These are phyloP conservation scores for Achlya flavicornis DNA, from an alignment of 2,888 invertebrate genomes.

Conservation along the genomic window DNA sequence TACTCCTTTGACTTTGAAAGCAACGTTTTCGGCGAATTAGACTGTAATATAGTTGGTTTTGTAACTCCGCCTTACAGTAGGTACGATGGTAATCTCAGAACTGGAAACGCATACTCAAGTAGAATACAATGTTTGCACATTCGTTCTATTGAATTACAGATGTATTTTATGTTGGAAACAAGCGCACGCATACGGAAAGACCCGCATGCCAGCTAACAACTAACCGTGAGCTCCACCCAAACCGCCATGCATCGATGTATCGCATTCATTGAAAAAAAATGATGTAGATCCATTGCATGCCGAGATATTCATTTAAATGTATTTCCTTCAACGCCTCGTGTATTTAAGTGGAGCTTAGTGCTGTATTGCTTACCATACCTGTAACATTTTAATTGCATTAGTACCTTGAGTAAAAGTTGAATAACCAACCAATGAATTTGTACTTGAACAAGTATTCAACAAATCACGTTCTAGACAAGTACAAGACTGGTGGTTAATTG, in stretches of 20 bases:
- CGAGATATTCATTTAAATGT: conserved; percentile 42
- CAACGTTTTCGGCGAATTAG: conserved; percentile 26
- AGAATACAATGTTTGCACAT: conserved; percentile 15
- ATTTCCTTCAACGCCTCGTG: conserved; percentile 37
- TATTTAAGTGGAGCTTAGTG: conserved; percentile 9
- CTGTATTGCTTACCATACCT: not conserved
- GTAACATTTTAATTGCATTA: not conserved
- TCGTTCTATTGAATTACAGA: conserved; percentile 39
- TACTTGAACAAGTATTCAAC: not conserved
- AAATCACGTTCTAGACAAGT: not conserved
- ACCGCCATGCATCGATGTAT: conserved; percentile 26
- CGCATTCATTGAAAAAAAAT: conserved; percentile 31
- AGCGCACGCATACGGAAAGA: conserved; percentile 63
- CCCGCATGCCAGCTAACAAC: conserved; percentile 51
- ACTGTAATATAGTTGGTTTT: conserved; percentile 31
- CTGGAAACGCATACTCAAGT: not conserved
- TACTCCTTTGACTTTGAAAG: conserved; percentile 36
- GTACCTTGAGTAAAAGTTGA: conserved; percentile 4
- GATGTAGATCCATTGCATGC: conserved; percentile 37
- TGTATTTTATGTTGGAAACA: conserved; percentile 46
- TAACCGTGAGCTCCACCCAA: conserved; percentile 55
- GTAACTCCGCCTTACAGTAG: conserved; percentile 21
- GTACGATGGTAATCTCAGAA: conserved; percentile 20
- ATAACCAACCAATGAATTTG: not conserved
- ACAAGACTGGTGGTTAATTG: conserved; percentile 1